phyloP scores from a whole-genome alignment of 2,888 invertebrate species.

The Plebejus anna region DNA sequence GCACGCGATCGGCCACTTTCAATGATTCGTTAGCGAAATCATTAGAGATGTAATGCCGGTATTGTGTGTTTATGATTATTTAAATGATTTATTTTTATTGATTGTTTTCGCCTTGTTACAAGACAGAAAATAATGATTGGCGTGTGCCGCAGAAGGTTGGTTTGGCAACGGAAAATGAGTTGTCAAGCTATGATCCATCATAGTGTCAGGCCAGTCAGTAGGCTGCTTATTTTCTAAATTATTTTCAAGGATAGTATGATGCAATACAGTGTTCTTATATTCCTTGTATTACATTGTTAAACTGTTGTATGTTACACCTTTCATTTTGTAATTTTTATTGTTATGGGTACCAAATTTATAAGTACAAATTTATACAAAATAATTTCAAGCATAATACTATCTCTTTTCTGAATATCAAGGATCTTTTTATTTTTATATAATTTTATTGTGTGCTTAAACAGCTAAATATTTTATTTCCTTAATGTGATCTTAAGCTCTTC shows the following conservation, averaged over 20 bases:
- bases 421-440: neutral
- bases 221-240: neutral
- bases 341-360: too few relatives aligned
- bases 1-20: constrained; percentile 78
- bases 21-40: constrained; percentile 80
- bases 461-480: neutral
- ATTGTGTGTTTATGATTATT: constrained; percentile 80
- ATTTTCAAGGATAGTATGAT: constrained; percentile 10
- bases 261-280: neutral
- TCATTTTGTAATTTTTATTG: neutral
- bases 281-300: neutral
- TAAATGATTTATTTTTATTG: constrained; percentile 81
- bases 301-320: neutral
- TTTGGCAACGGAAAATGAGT: constrained; percentile 77
- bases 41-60: constrained; percentile 79
- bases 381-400: neutral
- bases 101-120: constrained; percentile 78
- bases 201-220: constrained; percentile 33
- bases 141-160: constrained; percentile 70
- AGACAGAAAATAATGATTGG: constrained; percentile 79
- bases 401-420: too few relatives aligned
- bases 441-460: neutral
- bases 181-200: constrained; percentile 74
- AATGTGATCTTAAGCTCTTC: neutral
- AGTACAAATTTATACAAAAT: neutral